These are phyloP conservation scores for Leucophenga maculata DNA, from an alignment of 2,888 invertebrate genomes.

Conservation along the genomic window DNA sequence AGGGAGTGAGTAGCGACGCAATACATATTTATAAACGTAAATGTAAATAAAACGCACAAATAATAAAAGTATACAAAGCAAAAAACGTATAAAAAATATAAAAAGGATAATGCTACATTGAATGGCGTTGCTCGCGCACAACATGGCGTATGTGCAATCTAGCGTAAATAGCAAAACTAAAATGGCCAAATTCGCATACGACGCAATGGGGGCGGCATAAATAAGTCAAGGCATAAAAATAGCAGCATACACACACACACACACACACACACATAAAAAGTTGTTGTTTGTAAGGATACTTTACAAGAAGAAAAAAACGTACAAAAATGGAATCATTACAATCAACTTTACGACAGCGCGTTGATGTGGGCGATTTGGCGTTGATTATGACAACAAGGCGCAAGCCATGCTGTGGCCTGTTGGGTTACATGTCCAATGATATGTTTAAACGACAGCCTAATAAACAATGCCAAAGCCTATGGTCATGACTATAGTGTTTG, in stretches of 20 bases:
- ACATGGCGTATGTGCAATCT: conserved; percentile 21
- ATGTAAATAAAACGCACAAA: not conserved
- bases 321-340: conserved; percentile 58
- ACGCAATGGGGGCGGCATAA: conserved; percentile 44
- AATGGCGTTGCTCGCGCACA: not conserved
- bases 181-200: conserved; percentile 9
- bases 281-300: not conserved
- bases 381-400: conserved; percentile 7
- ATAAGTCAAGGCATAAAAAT: conserved; percentile 14
- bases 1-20: no score
- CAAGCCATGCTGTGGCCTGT: not conserved
- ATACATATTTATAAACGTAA: not conserved
- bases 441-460: conserved; percentile 5
- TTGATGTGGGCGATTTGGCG: conserved; percentile 21
- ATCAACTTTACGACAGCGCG: conserved; percentile 56
- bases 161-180: conserved; percentile 22
- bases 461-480: conserved; percentile 6
- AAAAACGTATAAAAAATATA: conserved; percentile 43
- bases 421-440: conserved; percentile 10
- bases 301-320: conserved; percentile 31
- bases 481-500: not conserved
- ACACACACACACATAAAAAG: not conserved
- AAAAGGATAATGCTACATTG: conserved; percentile 58
- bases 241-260: not conserved
- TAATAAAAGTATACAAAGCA: conserved; percentile 6